Evolutionary conservation across 2,888 invertebrate genomes (phyloP).

Genomic region (Plebejus argus): DNA sequence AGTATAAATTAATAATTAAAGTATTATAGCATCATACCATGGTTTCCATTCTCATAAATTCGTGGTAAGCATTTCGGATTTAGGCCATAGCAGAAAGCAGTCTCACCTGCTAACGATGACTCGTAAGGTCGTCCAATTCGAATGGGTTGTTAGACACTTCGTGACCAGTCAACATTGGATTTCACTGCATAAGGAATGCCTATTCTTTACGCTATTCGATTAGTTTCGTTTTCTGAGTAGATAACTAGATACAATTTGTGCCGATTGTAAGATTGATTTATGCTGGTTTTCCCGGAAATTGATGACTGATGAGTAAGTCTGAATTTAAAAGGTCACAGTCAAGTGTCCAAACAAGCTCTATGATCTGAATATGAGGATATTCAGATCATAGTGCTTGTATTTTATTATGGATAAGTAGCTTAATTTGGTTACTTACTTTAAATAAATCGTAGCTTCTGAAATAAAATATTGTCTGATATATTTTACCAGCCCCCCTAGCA

Average conservation of each 20-base stretch:
- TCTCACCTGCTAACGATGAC: slow-evolving; percentile 26
- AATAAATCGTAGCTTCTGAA: neutral
- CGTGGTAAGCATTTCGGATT: neutral
- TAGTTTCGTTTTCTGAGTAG: slow-evolving; percentile 33
- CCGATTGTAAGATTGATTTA: slow-evolving; percentile 12
- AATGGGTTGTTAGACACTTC: slow-evolving; percentile 36
- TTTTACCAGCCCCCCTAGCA: no score
- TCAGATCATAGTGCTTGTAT: neutral
- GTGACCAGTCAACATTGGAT: slow-evolving; percentile 41
- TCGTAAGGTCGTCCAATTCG: slow-evolving; percentile 40
- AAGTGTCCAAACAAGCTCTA: no score
- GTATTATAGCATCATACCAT: no score
- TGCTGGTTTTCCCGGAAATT: neutral
- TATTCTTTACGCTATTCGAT: slow-evolving; percentile 37
- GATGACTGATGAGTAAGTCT: neutral
- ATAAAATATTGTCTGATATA: neutral
- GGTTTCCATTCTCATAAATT: no score
- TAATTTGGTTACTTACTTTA: neutral
- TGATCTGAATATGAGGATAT: neutral
- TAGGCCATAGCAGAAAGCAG: slow-evolving; percentile 13
- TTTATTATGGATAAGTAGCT: neutral
- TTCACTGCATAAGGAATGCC: slow-evolving; percentile 40
- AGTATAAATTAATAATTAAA: no score
- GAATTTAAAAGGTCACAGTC: neutral
- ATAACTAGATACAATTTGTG: slow-evolving; percentile 9